Base-by-base conservation (phyloP, 2,888 invertebrate species). In the Deroplatys truncata region DNA sequence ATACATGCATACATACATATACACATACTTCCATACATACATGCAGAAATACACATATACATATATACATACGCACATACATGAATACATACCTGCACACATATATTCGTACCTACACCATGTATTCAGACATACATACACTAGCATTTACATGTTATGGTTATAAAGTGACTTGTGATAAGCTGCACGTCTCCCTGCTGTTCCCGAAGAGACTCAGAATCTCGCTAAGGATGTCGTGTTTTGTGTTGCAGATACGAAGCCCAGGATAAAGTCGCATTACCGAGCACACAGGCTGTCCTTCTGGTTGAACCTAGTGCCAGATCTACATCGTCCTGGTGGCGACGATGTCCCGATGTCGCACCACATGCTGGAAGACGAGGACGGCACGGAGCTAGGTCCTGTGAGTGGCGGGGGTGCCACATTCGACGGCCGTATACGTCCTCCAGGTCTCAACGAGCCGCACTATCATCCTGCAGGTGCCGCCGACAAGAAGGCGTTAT, bases 291-390 rank as follows among this genome's bases (percentile, higher is more conserved):
- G 97, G 91, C 95, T 99, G 89, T 98, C 98, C 1, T 98, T 99
- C 93, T 99, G 99, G 99, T 93, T 98, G 90, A 98, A 98, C 92
- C 94, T 99, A 88, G 98, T 99, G 90, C 99, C 99, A 72, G 98
- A 98, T 92, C 95, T 98, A 49, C 98, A 98, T 93, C 96, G 97
- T 91, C 97, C 98, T 0, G 98, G 98, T 13, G 97, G 97, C 13
- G 97, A 97, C 92, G 97, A 98, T 92, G 97, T 98, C 7, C 97
- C 97, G 43, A 95, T 96, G 84, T 96, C 97, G 0, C 98, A 98
- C 93, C 98, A 98, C 93, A 96, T 97, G 91, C 95, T 98, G 2
- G 96, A 96, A 91, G 96, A 97, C 91, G 97, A 97, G 90, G 96
- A 96, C 86, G 95, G 96, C 94, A 49, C 95, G 95, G 25, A 95